A percentile compares a stretch with the other conserved stretches of the same genome.
phyloP scores from a whole-genome alignment of 2,888 invertebrate species.

The Melinaea marsaeus region DNA sequence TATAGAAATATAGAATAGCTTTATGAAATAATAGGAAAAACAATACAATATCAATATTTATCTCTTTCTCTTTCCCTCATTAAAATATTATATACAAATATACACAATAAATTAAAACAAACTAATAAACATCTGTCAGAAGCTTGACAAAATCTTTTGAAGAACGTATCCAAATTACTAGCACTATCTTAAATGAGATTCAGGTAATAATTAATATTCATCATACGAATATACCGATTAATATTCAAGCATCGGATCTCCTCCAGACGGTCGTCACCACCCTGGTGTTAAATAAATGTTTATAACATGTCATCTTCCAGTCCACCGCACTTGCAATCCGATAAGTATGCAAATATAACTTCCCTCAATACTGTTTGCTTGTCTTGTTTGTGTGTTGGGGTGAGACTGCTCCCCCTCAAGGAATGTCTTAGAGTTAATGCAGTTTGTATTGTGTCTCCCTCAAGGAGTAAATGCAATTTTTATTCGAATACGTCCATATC shows the following conservation, averaged over 20 bases:
- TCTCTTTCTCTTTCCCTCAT: too few species aligned
- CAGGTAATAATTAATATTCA: too few species aligned
- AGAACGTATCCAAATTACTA: too few species aligned
- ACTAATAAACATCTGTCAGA: too few species aligned
- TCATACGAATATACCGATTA: too few species aligned
- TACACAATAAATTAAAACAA: too few species aligned
- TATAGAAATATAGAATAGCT: too few species aligned
- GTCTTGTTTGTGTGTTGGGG: slow-evolving; percentile 18
- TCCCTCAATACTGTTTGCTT: slow-evolving; percentile 30
- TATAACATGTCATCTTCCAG: slow-evolving; percentile 16
- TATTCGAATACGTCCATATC: background rate
- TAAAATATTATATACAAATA: too few species aligned
- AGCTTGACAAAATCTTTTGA: too few species aligned
- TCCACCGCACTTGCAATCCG: slow-evolving; percentile 28
- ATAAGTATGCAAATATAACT: slow-evolving; percentile 41
- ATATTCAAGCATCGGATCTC: background rate
- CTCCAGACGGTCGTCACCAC: background rate
- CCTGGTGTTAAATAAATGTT: slow-evolving; percentile 6
- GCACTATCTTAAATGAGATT: too few species aligned
- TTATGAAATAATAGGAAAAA: too few species aligned
- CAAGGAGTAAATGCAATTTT: slow-evolving; percentile 5
- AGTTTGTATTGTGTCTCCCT: slow-evolving; percentile 15
- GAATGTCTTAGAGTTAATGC: slow-evolving; percentile 19
- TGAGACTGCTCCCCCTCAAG: slow-evolving; percentile 5
- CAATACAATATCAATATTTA: too few species aligned